phyloP scores from a whole-genome alignment of 2,113 vertebrate species.

The Echinops telfairi region DNA sequence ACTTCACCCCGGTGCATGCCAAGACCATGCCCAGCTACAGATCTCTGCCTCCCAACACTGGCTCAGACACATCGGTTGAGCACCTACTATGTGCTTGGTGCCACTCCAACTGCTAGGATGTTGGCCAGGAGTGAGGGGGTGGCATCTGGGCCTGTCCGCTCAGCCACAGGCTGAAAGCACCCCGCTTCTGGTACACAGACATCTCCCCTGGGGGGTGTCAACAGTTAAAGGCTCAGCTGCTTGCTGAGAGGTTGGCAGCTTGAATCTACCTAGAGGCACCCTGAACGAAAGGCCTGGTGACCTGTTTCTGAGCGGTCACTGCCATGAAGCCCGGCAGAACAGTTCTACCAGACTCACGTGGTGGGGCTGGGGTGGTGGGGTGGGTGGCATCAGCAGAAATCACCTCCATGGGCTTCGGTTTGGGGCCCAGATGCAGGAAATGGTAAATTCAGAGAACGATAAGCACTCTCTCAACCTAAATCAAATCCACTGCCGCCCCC shows the following conservation, averaged over 20 bases:
- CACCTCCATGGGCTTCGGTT: background rate
- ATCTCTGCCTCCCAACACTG: background rate
- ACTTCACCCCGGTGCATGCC: rapidly evolving
- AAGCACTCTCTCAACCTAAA: rapidly evolving
- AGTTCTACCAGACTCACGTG: background rate
- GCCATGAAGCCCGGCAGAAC: background rate
- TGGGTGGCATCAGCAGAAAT: background rate
- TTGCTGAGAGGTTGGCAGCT: background rate
- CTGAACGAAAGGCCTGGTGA: background rate
- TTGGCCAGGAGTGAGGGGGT: rapidly evolving
- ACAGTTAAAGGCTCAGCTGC: background rate
- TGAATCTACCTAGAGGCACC: background rate
- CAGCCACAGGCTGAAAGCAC: rapidly evolving
- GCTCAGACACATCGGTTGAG: background rate
- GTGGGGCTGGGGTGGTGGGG: too few species aligned
- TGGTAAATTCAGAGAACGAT: rapidly evolving
- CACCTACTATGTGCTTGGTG: rapidly evolving
- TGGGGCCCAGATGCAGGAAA: rapidly evolving
- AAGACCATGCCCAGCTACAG: rapidly evolving
- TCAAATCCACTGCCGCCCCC: too few species aligned
- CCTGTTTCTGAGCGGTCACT: background rate
- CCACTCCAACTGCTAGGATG: background rate
- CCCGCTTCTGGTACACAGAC: rapidly evolving
- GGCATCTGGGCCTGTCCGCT: background rate
- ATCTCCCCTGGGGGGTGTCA: background rate